Evolutionary conservation across 1,140 invertebrate genomes (phyloP), one percentile per base, ranked within the genome.

Genomic region (Araneus ventricosus): DNA sequence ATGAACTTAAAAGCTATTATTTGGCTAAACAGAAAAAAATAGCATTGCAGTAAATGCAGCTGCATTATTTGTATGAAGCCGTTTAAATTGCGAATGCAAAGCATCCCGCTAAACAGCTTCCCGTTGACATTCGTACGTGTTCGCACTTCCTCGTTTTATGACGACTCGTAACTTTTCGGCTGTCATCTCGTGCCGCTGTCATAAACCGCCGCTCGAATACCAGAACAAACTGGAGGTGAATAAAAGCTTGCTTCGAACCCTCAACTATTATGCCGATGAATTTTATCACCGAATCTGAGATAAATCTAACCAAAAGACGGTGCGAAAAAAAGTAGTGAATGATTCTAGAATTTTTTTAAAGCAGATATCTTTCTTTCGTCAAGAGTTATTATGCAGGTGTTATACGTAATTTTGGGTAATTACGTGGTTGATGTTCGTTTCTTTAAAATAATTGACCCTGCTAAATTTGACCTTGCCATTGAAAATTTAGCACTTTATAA

Each of bases 71-170:
- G 17, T 2, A 52, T 2, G 10, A 52, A 14, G 45, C 45, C 17
- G 10, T 52, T 52, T 1, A 52, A 52, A 52, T 52, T 17, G 45
- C 17, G 45, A 0, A 52, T 52, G 45, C 45, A 52, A 52, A 14
- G 45, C 45, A 14, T 14, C 10, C 45, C 45, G 45, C 63, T 34
- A 75, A 75, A 67, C 63, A 3, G 30, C 20, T 75, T 75, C 30
- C 70, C 30, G 27, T 75, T 75, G 14, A 37, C 34, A 34, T 70
- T 14, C 30, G 70, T 75, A 34, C 30, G 37, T 6, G 70, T 75
- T 37, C 70, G 30, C 70, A 75, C 70, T 75, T 75, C 70, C 70
- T 75, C 30, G 70, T 75, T 75, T 75, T 75, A 75, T 20, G 70
- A 34, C 30, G 14, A 14, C 70, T 75, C 34, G 30, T 27, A 34